A percentile compares a stretch with the other conserved stretches of the same genome.
Conservation (phyloP, 30 jellyfish, hydroid and myxozoan genomes). For the Aurelia sp. region DNA sequence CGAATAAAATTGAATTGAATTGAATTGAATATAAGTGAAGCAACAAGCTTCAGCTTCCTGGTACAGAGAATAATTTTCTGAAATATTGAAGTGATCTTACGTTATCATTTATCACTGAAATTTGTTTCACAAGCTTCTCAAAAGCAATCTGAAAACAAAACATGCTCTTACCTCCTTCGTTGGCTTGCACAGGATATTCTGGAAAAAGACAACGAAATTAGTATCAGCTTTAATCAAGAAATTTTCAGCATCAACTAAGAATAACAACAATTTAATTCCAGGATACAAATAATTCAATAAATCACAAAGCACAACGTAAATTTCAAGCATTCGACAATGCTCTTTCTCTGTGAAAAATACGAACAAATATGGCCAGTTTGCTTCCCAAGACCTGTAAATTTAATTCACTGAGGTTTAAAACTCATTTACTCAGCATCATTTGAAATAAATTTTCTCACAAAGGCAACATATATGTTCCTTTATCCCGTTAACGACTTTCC, state of each 20-base stretch:
- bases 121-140: too few relatives aligned
- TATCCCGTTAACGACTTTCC: slow-evolving; percentile 68
- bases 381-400: neutral
- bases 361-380: slow-evolving; percentile 20
- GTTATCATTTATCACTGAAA: too few relatives aligned
- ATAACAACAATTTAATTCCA: neutral
- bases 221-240: neutral
- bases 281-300: neutral
- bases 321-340: neutral
- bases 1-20: too few relatives aligned
- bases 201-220: neutral
- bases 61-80: too few relatives aligned
- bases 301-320: too few relatives aligned
- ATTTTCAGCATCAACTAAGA: neutral
- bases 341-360: slow-evolving; percentile 2
- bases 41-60: too few relatives aligned
- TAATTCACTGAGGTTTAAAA: neutral
- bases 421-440: neutral
- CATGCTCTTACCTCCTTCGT: slow-evolving; percentile 84
- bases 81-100: too few relatives aligned
- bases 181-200: slow-evolving; percentile 90
- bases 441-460: slow-evolving; percentile 33
- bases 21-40: too few relatives aligned
- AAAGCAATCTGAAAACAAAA: too few relatives aligned
- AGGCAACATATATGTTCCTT: slow-evolving; percentile 18